Evolutionary conservation across 2,888 invertebrate genomes (phyloP), one percentile per base, ranked within the genome.

Genomic region (Ceramica pisi): DNA sequence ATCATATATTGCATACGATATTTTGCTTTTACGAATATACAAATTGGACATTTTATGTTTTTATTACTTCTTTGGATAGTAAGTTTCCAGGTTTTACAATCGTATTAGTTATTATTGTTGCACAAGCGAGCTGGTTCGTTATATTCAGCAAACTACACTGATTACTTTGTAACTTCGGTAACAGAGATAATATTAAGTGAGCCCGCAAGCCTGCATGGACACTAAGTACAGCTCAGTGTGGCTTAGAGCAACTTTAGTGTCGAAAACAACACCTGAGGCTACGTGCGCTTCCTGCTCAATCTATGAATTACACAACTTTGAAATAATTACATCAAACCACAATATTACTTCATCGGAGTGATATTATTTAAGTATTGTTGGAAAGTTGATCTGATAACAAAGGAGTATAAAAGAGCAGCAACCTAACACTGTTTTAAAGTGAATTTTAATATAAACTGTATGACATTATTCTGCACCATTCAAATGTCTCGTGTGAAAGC

Each of bases 241-340:
- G 94, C 94, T 95, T 94, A 94, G 79, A 89, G 89, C 88, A 94
- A 94, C 93, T 94, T 94, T 93, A 93, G 90, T 91, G 91, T 82
- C 88, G 90, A 90, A 90, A 91, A 91, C 91, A 90, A 89, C 95
- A 94, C 95, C 95, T 95, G 94, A 88, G 94, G 84, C 91, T 78
- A 81, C 83, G 83, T 79, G 86, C 86, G 82, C 86, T 85, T 87
- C 86, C 72, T 61, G 73, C 65, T 82, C 82, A 78, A 75, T 76
- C 89, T 89, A 90, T 88, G 89, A 90, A 87, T 86, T 81, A 87
- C 83, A 75, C 59, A 83, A 82, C 82, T 84, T 80, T 70, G 63
- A 74, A 64, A 80, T 78, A 80, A 80, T 75, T 62, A 67, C 60
- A 64, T 53, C 68, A 68, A 38, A 67, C 21, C 48, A 48, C 14